Evolutionary conservation across 2,888 invertebrate genomes (phyloP), one percentile per base, ranked within the genome.

Genomic region (Chrysolina oricalcia): DNA sequence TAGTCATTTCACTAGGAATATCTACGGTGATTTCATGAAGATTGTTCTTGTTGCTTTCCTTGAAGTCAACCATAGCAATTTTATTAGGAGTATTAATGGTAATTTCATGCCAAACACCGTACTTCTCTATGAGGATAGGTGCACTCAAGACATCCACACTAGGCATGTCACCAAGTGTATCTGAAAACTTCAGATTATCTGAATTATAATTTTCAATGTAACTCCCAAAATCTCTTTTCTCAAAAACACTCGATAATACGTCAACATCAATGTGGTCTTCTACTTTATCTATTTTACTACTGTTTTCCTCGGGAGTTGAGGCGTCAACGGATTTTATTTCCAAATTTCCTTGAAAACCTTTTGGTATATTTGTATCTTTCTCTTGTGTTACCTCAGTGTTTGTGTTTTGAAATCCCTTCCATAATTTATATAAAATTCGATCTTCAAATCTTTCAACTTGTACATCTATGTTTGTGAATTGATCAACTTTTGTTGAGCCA

Each of bases 401-500:
- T n/a, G n/a, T 46, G 0, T 50, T 19, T n/a, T 46, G 6, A 19
- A 27, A 27, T 27, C 5, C 27, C 27, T 27, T 27, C 27, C 27
- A 27, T 27, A 27, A 27, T 27, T 27, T 27, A 27, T 27, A 27
- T 46, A n/a, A 46, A 46, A 46, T 46, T 46, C 46, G 46, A 46
- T 46, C n/a, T 46, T 46, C 53, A 50, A 17, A n/a, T 43, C 1
- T 50, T 68, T 40, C 17, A 17, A 68, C 11, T 68, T 40, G 10
- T 11, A 56, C 48, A 53, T 56, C 19, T 35, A 35, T 65, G 19
- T 65, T 63, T 21, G 27, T 70, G 23, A 56, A 73, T 2, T 50
- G 23, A 40, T 62, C 23, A 69, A 69, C 64, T 70, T 63, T 68
- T 64, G 43, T 59, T 50, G 63, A 43, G 27, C 74, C 77, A 66